Evolutionary conservation across 2,888 invertebrate species (phyloP), one percentile per base, ranked within the genome.

Genomic region (Nasonovia ribisnigri): DNA sequence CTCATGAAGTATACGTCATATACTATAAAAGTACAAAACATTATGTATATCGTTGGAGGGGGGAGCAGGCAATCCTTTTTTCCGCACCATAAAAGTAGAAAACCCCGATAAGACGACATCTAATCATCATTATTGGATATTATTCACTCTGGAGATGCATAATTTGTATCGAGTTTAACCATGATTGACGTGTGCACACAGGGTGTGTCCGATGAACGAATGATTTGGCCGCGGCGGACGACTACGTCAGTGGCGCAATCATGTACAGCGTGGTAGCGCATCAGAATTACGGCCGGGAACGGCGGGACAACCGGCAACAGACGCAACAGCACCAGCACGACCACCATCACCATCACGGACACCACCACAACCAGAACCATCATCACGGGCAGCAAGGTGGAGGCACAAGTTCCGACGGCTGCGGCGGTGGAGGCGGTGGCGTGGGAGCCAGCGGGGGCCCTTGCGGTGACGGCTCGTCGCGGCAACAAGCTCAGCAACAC

Each of bases 211-310:
- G 2, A 42, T 24, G 24, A 36, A 16, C 36, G 92, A 77, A 88
- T 88, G 60, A 92, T 87, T 48, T 54, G 43, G 54, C 36, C 8
- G 36, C 20, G 26, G 26, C 92, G 24, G 51, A 42, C 77, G 84
- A n/a, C 20, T 36, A 60, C 13, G 20, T 77, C n/a, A 16, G 46
- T n/a, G 48, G 60, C 67, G 8, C 20, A 6, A 51, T 48, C 91
- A 95, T 95, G 95, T 95, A 95, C 95, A 95, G 95, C 94, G 95
- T 95, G 94, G 95, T 95, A 91, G 95, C 95, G 92, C 95, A 95
- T 94, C 95, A 95, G 91, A 95, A 95, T 94, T 95, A 95, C 94
- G 95, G 95, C 54, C 95, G 95, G 48, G 94, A 94, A 88, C 94
- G 94, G 89, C 94, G 95, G 54, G 93, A 94, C 42, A 94, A 94